Percentiles rank a stretch among this genome's conserved stretches.
Evolutionary conservation across 2,113 vertebrate species (phyloP).

Genomic region (Pelodiscus sinensis): DNA sequence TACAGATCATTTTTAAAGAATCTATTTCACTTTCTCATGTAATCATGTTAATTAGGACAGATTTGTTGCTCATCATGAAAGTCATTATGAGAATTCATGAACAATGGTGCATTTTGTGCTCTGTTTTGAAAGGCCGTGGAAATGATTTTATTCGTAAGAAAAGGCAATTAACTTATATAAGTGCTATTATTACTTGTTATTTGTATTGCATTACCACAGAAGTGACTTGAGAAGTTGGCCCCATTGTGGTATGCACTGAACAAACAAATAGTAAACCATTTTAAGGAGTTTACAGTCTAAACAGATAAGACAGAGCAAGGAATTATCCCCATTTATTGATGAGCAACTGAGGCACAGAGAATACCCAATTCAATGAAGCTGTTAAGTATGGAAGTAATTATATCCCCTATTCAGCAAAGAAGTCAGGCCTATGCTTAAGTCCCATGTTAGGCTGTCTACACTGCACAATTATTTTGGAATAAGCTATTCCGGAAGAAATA

Average conservation of each 20-base stretch:
- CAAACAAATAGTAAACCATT: background rate
- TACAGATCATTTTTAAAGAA: conserved; percentile 5
- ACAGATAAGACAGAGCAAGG: background rate
- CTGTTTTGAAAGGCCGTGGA: conserved; percentile 4
- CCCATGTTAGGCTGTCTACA: background rate
- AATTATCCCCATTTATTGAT: background rate
- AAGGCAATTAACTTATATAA: background rate
- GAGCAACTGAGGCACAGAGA: background rate
- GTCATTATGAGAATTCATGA: conserved; percentile 34
- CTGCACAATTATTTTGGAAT: background rate
- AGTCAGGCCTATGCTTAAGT: background rate
- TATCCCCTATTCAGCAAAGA: conserved; percentile 20
- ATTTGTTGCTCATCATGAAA: conserved; percentile 7
- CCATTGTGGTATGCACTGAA: background rate
- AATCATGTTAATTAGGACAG: conserved; percentile 16
- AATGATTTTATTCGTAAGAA: conserved; percentile 33
- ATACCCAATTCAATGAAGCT: background rate
- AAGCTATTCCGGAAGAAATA: no score
- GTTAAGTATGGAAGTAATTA: background rate
- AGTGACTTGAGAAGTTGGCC: conserved; percentile 40
- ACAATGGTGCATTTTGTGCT: background rate
- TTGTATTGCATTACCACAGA: conserved; percentile 46
- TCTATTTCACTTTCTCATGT: conserved; percentile 22
- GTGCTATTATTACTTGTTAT: conserved; percentile 37
- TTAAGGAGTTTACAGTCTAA: background rate